A percentile compares a stretch with the other conserved stretches of the same genome.
These are phyloP conservation scores for Drosophila lacertosa DNA, from an alignment of 1,140 invertebrate species.

Conservation along the genomic window DNA sequence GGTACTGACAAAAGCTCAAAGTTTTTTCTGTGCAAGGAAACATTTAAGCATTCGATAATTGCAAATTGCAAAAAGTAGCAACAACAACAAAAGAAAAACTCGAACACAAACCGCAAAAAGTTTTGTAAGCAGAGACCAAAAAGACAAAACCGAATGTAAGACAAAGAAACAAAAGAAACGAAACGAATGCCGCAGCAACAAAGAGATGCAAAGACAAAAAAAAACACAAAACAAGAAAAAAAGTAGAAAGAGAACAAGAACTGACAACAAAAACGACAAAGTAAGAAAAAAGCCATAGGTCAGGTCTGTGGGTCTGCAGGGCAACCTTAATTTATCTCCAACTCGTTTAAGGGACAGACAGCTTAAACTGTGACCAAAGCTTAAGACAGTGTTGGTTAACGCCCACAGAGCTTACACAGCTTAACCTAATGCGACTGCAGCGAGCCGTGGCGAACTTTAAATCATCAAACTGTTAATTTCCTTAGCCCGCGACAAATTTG, in stretches of 20 bases:
- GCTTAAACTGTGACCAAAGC: neutral
- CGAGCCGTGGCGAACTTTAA: neutral
- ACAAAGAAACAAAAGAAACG: constrained; percentile 32
- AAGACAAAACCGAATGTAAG: constrained; percentile 7
- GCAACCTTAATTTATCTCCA: constrained; percentile 46
- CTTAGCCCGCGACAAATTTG: neutral
- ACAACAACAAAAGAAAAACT: constrained; percentile 5
- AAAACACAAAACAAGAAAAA: constrained; percentile 28
- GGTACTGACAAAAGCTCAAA: constrained; percentile 8
- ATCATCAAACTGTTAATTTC: neutral
- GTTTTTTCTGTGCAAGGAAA: neutral
- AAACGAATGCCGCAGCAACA: constrained; percentile 32
- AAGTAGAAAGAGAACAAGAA: constrained; percentile 34
- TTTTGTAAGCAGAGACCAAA: constrained; percentile 14
- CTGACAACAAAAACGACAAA: constrained; percentile 20
- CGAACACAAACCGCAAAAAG: constrained; percentile 33
- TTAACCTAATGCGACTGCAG: neutral
- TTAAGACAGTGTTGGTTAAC: constrained; percentile 1
- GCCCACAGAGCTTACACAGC: constrained; percentile 2
- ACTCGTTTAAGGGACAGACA: neutral
- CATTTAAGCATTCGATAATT: constrained; percentile 25
- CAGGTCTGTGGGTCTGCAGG: constrained; percentile 69
- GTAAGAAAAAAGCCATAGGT: constrained; percentile 60
- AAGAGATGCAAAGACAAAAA: constrained; percentile 40
- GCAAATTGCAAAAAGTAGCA: constrained; percentile 28